A percentile compares a stretch with the other conserved stretches of the same genome.
phyloP scores from a whole-genome alignment of 2,888 invertebrate species.

The Hoplodrina ambigua region DNA sequence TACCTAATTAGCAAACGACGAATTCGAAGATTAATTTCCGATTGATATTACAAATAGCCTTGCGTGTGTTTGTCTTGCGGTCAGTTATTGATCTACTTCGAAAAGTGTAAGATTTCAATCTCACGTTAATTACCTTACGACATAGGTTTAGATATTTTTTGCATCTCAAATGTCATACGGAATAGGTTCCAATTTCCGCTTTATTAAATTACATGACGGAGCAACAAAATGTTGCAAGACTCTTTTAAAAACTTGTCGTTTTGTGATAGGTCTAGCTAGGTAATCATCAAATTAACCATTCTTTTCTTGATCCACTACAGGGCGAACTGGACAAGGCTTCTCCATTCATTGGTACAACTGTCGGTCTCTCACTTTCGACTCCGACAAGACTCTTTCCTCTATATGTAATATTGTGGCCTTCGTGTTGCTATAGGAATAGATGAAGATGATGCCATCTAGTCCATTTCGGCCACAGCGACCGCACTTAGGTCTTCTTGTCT shows the following conservation, averaged over 20 bases:
- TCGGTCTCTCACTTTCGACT: slow-evolving; percentile 12
- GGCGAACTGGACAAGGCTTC: background rate
- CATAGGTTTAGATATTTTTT: slow-evolving; percentile 22
- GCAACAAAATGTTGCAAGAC: slow-evolving; percentile 24
- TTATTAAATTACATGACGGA: slow-evolving; percentile 46
- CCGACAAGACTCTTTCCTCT: background rate
- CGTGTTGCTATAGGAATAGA: background rate
- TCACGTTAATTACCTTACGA: slow-evolving; percentile 9
- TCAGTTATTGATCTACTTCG: slow-evolving; percentile 40
- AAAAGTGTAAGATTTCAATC: slow-evolving; percentile 43
- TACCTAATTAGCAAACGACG: slow-evolving; percentile 14
- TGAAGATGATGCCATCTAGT: no score
- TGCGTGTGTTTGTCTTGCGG: slow-evolving; percentile 26
- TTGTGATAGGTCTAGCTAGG: background rate
- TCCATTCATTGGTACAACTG: background rate
- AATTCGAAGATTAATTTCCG: background rate
- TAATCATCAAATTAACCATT: slow-evolving; percentile 4
- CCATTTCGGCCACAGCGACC: no score
- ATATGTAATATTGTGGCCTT: background rate
- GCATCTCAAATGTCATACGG: slow-evolving; percentile 41
- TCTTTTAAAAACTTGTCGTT: slow-evolving; percentile 16
- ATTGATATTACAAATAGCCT: slow-evolving; percentile 7
- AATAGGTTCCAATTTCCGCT: slow-evolving; percentile 43
- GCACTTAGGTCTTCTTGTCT: no score
- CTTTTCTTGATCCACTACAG: background rate